Evolutionary conservation across 1,140 invertebrate genomes (phyloP).

Genomic region (Dendrolimus punctatus): DNA sequence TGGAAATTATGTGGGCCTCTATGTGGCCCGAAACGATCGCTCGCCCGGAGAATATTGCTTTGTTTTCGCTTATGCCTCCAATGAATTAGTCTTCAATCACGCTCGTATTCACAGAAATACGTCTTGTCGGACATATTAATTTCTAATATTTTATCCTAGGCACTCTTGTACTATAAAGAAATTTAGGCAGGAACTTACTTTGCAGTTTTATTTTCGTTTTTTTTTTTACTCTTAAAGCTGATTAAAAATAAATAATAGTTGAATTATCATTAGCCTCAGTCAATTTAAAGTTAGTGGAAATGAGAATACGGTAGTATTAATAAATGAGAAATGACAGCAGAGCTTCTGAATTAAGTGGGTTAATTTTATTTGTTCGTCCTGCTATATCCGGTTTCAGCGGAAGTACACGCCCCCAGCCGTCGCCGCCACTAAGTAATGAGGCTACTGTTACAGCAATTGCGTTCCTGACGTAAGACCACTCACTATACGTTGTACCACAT

Average conservation of each 20-base stretch:
- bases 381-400: slow-evolving; percentile 55
- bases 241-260: too few species aligned
- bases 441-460: slow-evolving; percentile 34
- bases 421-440: slow-evolving; percentile 61
- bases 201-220: too few species aligned
- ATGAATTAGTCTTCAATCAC: slow-evolving; percentile 20
- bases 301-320: too few species aligned
- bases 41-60: slow-evolving; percentile 36
- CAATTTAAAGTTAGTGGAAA: too few species aligned
- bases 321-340: slow-evolving; percentile 3
- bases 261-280: too few species aligned
- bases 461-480: slow-evolving; percentile 16
- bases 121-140: neutral
- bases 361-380: slow-evolving; percentile 57
- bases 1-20: slow-evolving; percentile 58
- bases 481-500: slow-evolving; percentile 11
- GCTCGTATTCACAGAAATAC: slow-evolving; percentile 3
- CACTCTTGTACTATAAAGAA: too few species aligned
- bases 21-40: slow-evolving; percentile 38
- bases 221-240: too few species aligned
- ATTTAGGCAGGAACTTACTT: too few species aligned
- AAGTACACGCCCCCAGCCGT: slow-evolving; percentile 46
- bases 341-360: slow-evolving; percentile 24
- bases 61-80: slow-evolving; percentile 32
- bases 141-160: neutral